Evolutionary conservation across 1,140 invertebrate genomes (phyloP).

Genomic region (Anastrepha ludens): DNA sequence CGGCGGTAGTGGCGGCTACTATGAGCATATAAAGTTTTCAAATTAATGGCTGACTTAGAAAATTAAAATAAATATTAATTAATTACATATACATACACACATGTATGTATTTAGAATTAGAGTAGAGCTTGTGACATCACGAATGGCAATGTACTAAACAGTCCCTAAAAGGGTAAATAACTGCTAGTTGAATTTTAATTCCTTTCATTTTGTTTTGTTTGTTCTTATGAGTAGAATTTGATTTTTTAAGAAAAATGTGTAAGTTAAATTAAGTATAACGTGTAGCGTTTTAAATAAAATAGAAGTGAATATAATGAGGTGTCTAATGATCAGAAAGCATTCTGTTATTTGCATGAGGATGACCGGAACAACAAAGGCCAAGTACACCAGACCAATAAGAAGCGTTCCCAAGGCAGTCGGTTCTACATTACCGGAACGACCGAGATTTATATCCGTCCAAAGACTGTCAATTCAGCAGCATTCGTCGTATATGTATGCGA

Average conservation of each 20-base stretch:
- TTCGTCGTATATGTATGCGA: too few species aligned
- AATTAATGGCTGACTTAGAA: slow-evolving; percentile 59
- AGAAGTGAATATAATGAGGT: not conserved
- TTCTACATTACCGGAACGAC: too few species aligned
- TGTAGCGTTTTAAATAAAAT: not conserved
- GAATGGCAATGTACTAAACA: slow-evolving; percentile 7
- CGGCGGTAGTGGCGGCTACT: slow-evolving; percentile 59
- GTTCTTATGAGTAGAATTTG: not conserved
- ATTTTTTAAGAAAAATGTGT: not conserved
- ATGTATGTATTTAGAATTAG: not conserved
- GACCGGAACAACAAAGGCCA: too few species aligned
- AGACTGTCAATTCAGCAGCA: too few species aligned
- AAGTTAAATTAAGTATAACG: not conserved
- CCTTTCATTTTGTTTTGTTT: slow-evolving; percentile 9
- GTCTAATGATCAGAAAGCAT: not conserved
- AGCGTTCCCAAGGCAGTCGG: too few species aligned
- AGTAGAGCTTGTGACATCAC: not conserved
- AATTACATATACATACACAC: not conserved
- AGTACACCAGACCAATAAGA: too few species aligned
- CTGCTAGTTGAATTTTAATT: slow-evolving; percentile 1
- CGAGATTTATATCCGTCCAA: too few species aligned
- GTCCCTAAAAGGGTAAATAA: slow-evolving; percentile 39
- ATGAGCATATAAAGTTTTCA: slow-evolving; percentile 70
- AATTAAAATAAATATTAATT: slow-evolving; percentile 16
- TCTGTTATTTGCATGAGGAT: too few species aligned